Percentiles rank a stretch among this genome's conserved stretches.
Conservation (phyloP, 2,113 vertebrate species). For the Pelusios castaneus region DNA sequence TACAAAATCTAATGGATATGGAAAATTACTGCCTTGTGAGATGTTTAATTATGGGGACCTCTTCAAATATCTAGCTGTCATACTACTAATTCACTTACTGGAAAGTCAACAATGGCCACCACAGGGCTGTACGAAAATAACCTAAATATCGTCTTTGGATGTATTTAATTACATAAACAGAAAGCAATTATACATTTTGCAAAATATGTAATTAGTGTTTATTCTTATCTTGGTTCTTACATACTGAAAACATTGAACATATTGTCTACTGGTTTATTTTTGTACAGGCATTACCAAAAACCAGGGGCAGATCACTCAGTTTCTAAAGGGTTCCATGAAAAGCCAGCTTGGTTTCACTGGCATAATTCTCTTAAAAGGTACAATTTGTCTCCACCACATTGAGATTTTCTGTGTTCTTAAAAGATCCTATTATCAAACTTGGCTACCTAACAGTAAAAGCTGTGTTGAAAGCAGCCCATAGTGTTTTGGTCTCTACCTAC, state of each 20-base stretch:
- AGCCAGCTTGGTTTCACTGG: background rate
- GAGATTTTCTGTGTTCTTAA: background rate
- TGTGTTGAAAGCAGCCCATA: background rate
- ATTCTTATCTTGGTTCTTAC: constrained; percentile 35
- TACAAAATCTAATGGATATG: constrained; percentile 15
- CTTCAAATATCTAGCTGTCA: background rate
- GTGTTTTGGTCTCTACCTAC: background rate
- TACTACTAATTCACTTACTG: background rate
- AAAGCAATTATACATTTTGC: constrained; percentile 28
- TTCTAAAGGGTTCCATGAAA: background rate
- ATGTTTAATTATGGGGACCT: constrained; percentile 3
- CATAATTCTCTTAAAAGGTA: background rate
- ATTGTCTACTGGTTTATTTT: constrained; percentile 23
- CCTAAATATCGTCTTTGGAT: constrained; percentile 5
- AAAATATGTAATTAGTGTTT: constrained; percentile 51
- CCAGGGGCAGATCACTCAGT: background rate
- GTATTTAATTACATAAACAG: constrained; percentile 38
- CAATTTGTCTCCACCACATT: background rate
- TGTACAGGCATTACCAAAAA: constrained; percentile 34
- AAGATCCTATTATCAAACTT: background rate
- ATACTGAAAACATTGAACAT: constrained; percentile 19
- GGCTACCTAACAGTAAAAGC: background rate
- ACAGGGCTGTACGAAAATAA: constrained; percentile 24
- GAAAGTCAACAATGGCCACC: constrained; percentile 41
- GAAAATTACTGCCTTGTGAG: constrained; percentile 33